Percentiles rank a stretch among this genome's conserved stretches.
Evolutionary conservation across 2,888 invertebrate genomes (phyloP).

Genomic region (Andrena minutula): DNA sequence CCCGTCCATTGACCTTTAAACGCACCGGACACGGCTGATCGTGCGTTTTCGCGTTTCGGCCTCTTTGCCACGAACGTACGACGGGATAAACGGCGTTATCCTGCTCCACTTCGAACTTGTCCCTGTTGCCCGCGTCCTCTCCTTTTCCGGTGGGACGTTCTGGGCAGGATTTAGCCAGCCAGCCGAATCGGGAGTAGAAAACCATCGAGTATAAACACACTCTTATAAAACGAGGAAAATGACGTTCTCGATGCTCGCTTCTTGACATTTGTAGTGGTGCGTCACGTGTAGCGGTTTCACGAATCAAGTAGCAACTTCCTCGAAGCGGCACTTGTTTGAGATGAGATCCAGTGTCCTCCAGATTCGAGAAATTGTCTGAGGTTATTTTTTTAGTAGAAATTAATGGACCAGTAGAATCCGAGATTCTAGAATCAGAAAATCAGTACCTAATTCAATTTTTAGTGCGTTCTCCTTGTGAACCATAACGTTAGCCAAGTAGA

Average conservation of each 20-base stretch:
- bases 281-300: constrained; percentile 4
- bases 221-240: not conserved
- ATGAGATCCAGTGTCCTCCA: no score
- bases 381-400: no score
- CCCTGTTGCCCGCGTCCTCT: not conserved
- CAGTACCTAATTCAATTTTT: no score
- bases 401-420: no score
- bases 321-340: not conserved
- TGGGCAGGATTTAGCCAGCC: not conserved
- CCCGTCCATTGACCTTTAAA: constrained; percentile 70
- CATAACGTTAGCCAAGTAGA: no score
- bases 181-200: not conserved
- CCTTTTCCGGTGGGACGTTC: constrained; percentile 38
- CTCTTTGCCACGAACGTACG: constrained; percentile 26
- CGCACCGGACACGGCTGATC: constrained; percentile 59
- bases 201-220: not conserved
- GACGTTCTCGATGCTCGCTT: constrained; percentile 1
- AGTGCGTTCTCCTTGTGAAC: no score
- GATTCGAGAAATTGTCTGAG: no score
- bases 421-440: no score
- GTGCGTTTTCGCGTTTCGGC: constrained; percentile 52
- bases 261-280: not conserved
- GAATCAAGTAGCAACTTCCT: constrained; percentile 10
- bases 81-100: constrained; percentile 49
- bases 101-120: constrained; percentile 33